Conservation (phyloP, 1,140 invertebrate genomes). For the Drosophila baimaii region DNA sequence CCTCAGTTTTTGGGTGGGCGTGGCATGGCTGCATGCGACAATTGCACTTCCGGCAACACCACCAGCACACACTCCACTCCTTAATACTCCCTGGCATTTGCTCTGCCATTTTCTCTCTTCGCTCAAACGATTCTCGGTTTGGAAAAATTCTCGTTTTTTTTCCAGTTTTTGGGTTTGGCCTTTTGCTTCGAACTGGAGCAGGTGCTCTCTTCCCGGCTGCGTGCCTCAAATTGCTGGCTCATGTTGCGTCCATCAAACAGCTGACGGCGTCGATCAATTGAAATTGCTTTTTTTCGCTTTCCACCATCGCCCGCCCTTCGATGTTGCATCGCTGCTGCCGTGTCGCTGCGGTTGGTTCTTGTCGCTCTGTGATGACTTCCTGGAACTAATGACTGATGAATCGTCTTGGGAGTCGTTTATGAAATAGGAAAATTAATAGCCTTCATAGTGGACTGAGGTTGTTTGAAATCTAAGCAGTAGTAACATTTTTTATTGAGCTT, state of each 20-base stretch:
- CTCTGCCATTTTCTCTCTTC: slow-evolving; percentile 15
- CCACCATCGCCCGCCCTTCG: background rate
- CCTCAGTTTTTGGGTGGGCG: slow-evolving; percentile 57
- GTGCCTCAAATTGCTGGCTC: slow-evolving; percentile 73
- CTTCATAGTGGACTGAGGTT: background rate
- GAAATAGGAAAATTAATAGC: slow-evolving; percentile 30
- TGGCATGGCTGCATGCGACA: slow-evolving; percentile 63
- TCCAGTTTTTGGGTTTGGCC: slow-evolving; percentile 17
- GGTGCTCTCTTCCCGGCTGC: slow-evolving; percentile 59
- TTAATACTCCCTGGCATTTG: slow-evolving; percentile 11
- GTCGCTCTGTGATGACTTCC: slow-evolving; percentile 40
- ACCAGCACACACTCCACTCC: slow-evolving; percentile 42
- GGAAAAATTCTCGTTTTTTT: slow-evolving; percentile 11
- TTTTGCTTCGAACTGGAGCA: slow-evolving; percentile 43
- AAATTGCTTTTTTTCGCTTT: slow-evolving; percentile 32
- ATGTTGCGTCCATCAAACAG: slow-evolving; percentile 61
- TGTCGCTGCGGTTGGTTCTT: slow-evolving; percentile 33
- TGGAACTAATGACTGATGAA: slow-evolving; percentile 45
- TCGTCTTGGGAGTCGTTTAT: slow-evolving; percentile 33
- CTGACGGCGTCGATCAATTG: slow-evolving; percentile 71
- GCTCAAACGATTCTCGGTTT: slow-evolving; percentile 12
- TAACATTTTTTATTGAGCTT: background rate
- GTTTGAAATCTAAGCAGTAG: slow-evolving; percentile 1
- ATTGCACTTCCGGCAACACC: slow-evolving; percentile 76
- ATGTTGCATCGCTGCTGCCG: slow-evolving; percentile 19